Conservation (phyloP, 2,797 vertebrate genomes). For the Rallus crepitans region DNA sequence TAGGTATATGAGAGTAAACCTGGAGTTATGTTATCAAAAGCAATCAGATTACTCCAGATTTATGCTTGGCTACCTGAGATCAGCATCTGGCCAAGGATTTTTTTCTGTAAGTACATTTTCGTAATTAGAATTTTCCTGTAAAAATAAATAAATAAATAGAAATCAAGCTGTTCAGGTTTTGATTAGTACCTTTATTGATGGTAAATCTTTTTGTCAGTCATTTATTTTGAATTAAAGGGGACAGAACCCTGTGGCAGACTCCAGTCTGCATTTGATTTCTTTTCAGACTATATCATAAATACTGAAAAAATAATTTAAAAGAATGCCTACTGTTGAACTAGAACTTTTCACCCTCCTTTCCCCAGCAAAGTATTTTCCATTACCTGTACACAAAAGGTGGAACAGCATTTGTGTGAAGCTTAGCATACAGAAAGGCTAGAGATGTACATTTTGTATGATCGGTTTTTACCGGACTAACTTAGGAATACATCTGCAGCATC, state of each 20-base stretch:
- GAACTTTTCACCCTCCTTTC: background rate
- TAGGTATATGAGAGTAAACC: background rate
- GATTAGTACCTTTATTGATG: background rate
- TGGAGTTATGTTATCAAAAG: constrained; percentile 7
- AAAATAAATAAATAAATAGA: background rate
- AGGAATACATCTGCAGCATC: background rate
- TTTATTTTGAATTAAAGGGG: background rate
- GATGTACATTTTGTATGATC: background rate
- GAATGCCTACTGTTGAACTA: background rate
- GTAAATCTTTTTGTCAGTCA: background rate
- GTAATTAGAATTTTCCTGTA: background rate
- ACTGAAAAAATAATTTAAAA: background rate
- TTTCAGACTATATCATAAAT: background rate
- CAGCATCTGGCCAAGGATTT: background rate
- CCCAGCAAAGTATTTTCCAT: background rate
- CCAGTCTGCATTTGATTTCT: background rate
- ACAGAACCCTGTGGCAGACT: background rate
- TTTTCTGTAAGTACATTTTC: background rate
- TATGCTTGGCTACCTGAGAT: background rate
- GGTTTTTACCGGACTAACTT: background rate
- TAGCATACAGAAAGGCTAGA: background rate
- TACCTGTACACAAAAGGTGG: background rate
- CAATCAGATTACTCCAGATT: background rate
- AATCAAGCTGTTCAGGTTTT: background rate
- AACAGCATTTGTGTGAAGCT: background rate